These are phyloP conservation scores for Ectemnius cavifrons DNA, from an alignment of 2,888 invertebrate genomes.

Conservation along the genomic window DNA sequence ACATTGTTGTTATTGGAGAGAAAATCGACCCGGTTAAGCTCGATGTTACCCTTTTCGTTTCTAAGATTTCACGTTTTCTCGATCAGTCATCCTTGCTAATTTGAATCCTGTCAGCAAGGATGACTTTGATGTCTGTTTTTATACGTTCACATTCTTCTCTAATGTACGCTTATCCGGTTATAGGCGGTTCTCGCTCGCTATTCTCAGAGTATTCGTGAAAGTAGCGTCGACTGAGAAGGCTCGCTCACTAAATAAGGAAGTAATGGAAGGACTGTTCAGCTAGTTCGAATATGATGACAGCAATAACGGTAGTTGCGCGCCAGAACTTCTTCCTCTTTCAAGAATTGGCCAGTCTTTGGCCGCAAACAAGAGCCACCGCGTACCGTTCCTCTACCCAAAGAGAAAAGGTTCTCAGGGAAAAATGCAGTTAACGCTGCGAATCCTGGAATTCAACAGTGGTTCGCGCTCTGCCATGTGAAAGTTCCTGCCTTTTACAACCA, in stretches of 20 bases:
- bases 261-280: neutral
- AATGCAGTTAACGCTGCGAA: neutral
- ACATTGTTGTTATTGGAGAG: conserved; percentile 55
- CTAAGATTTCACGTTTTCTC: neutral
- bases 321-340: neutral
- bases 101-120: neutral
- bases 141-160: neutral
- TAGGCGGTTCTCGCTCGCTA: neutral
- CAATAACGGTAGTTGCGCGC: neutral
- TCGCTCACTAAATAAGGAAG: conserved; percentile 5
- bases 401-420: neutral
- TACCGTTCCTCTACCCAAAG: neutral
- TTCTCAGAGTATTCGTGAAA: neutral
- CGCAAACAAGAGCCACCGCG: neutral
- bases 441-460: neutral
- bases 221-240: neutral
- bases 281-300: neutral
- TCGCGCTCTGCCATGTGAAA: neutral
- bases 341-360: neutral
- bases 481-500: neutral
- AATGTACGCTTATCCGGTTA: neutral
- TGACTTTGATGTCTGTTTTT: neutral
- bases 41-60: conserved; percentile 31
- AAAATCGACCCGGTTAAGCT: conserved; percentile 48
- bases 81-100: neutral